A percentile compares a stretch with the other conserved stretches of the same genome.
phyloP scores from a whole-genome alignment of 2,797 vertebrate genomes.

The Coregonus ussuriensis region DNA sequence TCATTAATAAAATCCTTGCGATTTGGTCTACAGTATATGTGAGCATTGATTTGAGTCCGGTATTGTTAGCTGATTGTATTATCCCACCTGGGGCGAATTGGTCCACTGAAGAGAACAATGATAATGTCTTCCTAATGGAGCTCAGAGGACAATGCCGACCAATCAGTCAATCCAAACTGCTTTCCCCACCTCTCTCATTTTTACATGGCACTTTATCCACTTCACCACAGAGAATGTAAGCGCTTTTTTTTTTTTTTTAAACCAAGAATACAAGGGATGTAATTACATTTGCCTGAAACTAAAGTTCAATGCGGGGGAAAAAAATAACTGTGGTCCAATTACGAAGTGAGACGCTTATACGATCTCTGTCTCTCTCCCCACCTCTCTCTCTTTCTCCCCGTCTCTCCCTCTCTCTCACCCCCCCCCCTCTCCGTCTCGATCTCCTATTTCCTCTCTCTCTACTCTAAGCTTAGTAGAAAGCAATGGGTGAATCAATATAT shows the following conservation, averaged over 20 bases:
- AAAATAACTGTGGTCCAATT: conserved; percentile 41
- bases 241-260: conserved; percentile 7
- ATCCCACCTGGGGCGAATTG: conserved; percentile 21
- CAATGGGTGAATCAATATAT: conserved; percentile 66
- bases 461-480: conserved; percentile 42
- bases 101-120: conserved; percentile 16
- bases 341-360: conserved; percentile 25
- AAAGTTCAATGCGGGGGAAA: conserved; percentile 23
- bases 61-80: conserved; percentile 14
- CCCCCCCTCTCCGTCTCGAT: not conserved
- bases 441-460: not conserved
- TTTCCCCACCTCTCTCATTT: not conserved
- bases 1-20: not conserved
- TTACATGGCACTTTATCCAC: conserved; percentile 1
- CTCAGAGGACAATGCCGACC: conserved; percentile 2
- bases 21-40: not conserved
- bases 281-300: conserved; percentile 27
- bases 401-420: conserved; percentile 15
- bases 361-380: conserved; percentile 4
- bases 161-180: conserved; percentile 35
- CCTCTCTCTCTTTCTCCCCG: not conserved
- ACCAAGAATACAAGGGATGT: conserved; percentile 30
- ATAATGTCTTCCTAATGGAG: conserved; percentile 7
- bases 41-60: conserved; percentile 28
- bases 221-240: conserved; percentile 36